phyloP scores from a whole-genome alignment of 2,113 vertebrate species.

The Phyllostomus discolor region DNA sequence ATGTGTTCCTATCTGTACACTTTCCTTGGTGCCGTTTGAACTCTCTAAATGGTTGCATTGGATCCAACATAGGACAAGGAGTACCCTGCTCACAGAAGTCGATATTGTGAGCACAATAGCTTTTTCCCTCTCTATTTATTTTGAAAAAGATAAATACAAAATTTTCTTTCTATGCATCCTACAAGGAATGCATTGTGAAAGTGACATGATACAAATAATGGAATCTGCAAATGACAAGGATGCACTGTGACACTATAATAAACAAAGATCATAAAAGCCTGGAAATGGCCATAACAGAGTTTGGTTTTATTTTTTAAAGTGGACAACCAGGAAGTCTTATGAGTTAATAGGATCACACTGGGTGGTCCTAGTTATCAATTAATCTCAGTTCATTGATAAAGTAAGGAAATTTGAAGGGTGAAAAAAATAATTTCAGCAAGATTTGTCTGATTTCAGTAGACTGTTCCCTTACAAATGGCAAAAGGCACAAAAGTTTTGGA shows the following conservation, averaged over 20 bases:
- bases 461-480: neutral
- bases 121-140: neutral
- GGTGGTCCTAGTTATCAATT: neutral
- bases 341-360: neutral
- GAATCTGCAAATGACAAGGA: neutral
- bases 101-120: neutral
- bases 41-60: neutral
- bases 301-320: neutral
- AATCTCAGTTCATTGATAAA: neutral
- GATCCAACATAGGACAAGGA: neutral
- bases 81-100: neutral
- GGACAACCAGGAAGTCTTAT: neutral
- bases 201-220: neutral
- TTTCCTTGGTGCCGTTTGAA: neutral
- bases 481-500: neutral
- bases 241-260: neutral
- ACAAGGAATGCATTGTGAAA: neutral
- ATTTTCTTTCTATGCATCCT: neutral
- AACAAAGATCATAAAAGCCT: too few species aligned
- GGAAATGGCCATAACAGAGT: neutral
- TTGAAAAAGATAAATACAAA: neutral
- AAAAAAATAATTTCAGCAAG: neutral
- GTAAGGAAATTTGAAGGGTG: neutral
- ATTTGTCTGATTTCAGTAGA: neutral
- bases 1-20: rapidly evolving